Percentiles rank a stretch among this genome's conserved stretches.
Conservation (phyloP, 2,113 vertebrate species). For the Indri indri region DNA sequence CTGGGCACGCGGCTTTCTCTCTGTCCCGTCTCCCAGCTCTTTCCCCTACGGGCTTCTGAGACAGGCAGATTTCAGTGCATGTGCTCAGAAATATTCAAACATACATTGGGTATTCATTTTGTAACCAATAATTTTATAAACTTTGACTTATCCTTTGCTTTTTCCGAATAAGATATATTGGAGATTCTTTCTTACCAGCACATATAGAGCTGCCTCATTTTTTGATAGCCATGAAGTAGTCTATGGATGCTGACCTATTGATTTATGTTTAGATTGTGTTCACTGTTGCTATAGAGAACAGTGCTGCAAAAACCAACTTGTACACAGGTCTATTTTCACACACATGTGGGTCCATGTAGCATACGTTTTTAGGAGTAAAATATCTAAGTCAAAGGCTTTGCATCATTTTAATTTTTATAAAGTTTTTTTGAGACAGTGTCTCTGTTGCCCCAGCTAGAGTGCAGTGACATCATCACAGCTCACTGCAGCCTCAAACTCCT, state of each 20-base stretch:
- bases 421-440: no score
- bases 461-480: no score
- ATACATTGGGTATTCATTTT: rapidly evolving
- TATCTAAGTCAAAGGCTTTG: background rate
- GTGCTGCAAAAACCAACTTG: rapidly evolving
- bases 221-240: background rate
- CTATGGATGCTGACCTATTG: background rate
- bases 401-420: background rate
- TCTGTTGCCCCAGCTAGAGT: no score
- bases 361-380: background rate
- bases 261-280: background rate
- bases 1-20: rapidly evolving
- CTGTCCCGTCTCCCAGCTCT: rapidly evolving
- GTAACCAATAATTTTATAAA: background rate
- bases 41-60: background rate
- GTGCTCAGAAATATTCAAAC: background rate
- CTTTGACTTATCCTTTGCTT: background rate
- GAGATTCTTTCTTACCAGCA: no score
- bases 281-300: rapidly evolving
- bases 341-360: rapidly evolving
- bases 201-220: rapidly evolving
- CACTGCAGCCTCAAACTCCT: no score
- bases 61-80: background rate
- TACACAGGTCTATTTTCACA: rapidly evolving
- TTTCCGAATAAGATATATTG: background rate